A percentile compares a stretch with the other conserved stretches of the same genome.
Evolutionary conservation across 2,888 invertebrate species (phyloP).

Genomic region (Agapostemon virescens): DNA sequence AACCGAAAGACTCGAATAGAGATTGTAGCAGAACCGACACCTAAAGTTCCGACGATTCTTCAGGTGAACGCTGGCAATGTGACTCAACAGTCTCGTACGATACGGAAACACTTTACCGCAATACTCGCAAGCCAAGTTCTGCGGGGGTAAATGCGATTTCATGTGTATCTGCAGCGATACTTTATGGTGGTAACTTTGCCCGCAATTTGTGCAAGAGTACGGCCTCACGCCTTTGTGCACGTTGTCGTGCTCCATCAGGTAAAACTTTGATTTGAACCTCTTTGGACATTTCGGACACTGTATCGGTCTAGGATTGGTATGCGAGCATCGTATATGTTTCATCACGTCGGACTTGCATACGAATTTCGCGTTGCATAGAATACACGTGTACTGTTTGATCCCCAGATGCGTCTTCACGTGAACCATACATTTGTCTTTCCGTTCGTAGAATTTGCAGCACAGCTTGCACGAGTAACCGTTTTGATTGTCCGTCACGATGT

Average conservation of each 20-base stretch:
- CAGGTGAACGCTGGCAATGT: constrained; percentile 78
- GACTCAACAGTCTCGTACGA: constrained; percentile 77
- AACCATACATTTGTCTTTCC: constrained; percentile 78
- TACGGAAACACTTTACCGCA: constrained; percentile 79
- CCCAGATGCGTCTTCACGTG: constrained; percentile 79
- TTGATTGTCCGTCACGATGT: constrained; percentile 72
- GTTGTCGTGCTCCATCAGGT: constrained; percentile 78
- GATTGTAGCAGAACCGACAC: constrained; percentile 79
- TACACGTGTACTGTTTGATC: constrained; percentile 78
- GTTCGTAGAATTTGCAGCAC: constrained; percentile 77
- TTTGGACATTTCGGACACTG: constrained; percentile 79
- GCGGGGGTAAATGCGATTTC: constrained; percentile 78
- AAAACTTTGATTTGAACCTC: constrained; percentile 78
- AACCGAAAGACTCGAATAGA: constrained; percentile 78
- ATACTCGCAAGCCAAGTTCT: constrained; percentile 79
- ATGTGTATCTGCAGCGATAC: constrained; percentile 79
- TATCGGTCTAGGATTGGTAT: constrained; percentile 79
- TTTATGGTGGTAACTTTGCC: constrained; percentile 79
- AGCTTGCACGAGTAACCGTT: constrained; percentile 77
- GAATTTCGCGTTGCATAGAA: constrained; percentile 78
- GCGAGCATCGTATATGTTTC: constrained; percentile 79
- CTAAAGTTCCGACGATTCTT: constrained; percentile 78
- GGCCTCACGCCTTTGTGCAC: constrained; percentile 79
- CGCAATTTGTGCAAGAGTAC: constrained; percentile 77
- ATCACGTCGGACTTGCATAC: constrained; percentile 79